Evolutionary conservation across 2,888 invertebrate genomes (phyloP), one percentile per base, ranked within the genome.

Genomic region (Cantharis rustica): DNA sequence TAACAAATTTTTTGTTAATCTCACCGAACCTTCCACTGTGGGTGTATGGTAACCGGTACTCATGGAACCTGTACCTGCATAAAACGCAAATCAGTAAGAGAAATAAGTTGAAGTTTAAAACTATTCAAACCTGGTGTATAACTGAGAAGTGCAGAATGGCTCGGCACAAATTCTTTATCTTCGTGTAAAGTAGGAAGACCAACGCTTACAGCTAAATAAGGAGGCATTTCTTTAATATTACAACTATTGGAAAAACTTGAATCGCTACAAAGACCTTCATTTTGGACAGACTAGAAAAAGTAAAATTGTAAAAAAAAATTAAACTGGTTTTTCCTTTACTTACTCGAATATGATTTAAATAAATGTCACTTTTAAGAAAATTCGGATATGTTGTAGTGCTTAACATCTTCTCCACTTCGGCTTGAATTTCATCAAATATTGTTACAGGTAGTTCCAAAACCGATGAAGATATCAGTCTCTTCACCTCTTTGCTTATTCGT

Each of bases 291-390:
- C 87, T 88, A 80, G 47, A 77, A 76, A 61, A 10, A 62, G 17
- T 20, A 11, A 61, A n/a, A 68, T 62, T 16, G 16, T 69, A 11
- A 10, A 9, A 71, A 20, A n/a, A 16, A 7, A 7, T 71, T 20
- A 15, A 27, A n/a, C 20, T 7, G 16, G 15, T 16, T 69, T 84
- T 76, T 84, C 11, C 2, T 62, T 16, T 11, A 73, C 62, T 89
- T 89, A 93, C 89, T 90, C 94, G 92, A 89, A 95, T 93, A 89
- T 95, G 94, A 86, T 93, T 92, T 85, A 98, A 93, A 91, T 98
- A 98, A 88, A 95, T 92, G 85, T 98, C 97, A 83, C 97, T 97
- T 83, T 94, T 94, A 81, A 98, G 92, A 89, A 98, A 98, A 88
- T 96, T 94, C 76, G 95, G 95, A 90, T 98, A 98, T 79, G 96